phyloP scores from a whole-genome alignment of 2,888 invertebrate species.

The Brachycybe producta region DNA sequence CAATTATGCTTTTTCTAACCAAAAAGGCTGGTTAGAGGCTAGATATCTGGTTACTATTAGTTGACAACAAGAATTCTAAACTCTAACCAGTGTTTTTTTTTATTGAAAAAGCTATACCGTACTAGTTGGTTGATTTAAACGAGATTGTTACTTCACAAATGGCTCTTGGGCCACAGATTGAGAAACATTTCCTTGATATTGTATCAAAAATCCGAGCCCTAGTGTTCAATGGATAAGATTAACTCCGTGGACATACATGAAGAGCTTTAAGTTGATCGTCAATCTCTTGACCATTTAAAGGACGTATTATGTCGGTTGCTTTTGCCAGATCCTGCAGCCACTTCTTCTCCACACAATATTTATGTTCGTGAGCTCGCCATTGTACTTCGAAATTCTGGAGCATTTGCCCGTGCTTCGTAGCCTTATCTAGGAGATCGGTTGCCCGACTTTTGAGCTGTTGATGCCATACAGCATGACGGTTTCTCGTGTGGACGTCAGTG shows the following conservation, averaged over 20 bases:
- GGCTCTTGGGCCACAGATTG: no score
- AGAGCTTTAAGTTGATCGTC: slow-evolving; percentile 1
- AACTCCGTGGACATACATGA: background rate
- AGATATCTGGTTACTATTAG: no score
- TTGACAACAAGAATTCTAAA: no score
- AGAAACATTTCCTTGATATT: no score
- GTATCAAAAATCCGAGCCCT: no score
- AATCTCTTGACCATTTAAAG: slow-evolving; percentile 49
- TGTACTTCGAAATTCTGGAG: slow-evolving; percentile 11
- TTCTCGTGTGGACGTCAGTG: slow-evolving; percentile 57
- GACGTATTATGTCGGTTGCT: background rate
- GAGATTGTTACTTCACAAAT: no score
- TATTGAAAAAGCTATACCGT: background rate
- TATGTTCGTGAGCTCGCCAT: slow-evolving; percentile 10
- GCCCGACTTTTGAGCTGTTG: slow-evolving; percentile 63
- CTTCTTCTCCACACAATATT: background rate
- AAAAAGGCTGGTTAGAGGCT: no score
- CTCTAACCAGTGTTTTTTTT: background rate
- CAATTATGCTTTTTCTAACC: no score
- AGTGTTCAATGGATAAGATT: background rate
- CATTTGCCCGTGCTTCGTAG: slow-evolving; percentile 38
- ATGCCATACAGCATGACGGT: slow-evolving; percentile 56
- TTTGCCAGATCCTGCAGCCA: slow-evolving; percentile 2
- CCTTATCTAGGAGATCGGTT: slow-evolving; percentile 60
- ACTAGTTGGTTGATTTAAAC: no score